These are phyloP conservation scores for Pseudochaenichthys georgianus DNA, from an alignment of 2,797 vertebrate genomes.

Conservation along the genomic window DNA sequence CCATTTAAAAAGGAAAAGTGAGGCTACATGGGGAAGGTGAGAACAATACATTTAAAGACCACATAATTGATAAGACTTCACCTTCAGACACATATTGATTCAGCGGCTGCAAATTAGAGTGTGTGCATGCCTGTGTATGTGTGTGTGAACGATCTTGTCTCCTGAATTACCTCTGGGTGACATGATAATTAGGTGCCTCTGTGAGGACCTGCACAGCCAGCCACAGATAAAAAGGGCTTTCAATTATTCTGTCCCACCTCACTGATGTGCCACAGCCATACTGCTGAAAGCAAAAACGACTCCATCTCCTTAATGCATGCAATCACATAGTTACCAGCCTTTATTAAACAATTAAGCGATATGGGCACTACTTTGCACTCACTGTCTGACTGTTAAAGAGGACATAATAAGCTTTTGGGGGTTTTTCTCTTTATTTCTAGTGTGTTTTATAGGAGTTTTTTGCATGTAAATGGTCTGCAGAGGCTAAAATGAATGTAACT, in stretches of 20 bases:
- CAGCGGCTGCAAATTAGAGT: conserved; percentile 20
- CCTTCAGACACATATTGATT: conserved; percentile 59
- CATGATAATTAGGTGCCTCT: conserved; percentile 71
- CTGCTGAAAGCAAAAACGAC: conserved; percentile 36
- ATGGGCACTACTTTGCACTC: conserved; percentile 14
- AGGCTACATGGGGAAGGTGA: not conserved
- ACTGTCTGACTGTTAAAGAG: not conserved
- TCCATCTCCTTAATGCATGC: conserved; percentile 36
- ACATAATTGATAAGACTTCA: conserved; percentile 25
- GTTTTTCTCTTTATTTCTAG: too few species aligned
- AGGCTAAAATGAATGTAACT: too few species aligned
- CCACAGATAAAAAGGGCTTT: conserved; percentile 64
- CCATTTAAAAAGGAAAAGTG: conserved; percentile 18
- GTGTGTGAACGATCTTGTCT: conserved; percentile 42
- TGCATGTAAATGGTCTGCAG: too few species aligned
- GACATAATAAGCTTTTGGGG: too few species aligned
- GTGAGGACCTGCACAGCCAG: conserved; percentile 56
- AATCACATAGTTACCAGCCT: conserved; percentile 27
- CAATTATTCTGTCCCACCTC: conserved; percentile 51
- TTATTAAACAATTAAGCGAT: conserved; percentile 42
- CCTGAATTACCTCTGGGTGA: conserved; percentile 69
- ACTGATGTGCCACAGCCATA: conserved; percentile 25
- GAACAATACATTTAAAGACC: conserved; percentile 7
- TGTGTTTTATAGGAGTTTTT: too few species aligned
- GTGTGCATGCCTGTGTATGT: conserved; percentile 8